Evolutionary conservation across 2,888 invertebrate genomes (phyloP).

Genomic region (Orchestes rusci): DNA sequence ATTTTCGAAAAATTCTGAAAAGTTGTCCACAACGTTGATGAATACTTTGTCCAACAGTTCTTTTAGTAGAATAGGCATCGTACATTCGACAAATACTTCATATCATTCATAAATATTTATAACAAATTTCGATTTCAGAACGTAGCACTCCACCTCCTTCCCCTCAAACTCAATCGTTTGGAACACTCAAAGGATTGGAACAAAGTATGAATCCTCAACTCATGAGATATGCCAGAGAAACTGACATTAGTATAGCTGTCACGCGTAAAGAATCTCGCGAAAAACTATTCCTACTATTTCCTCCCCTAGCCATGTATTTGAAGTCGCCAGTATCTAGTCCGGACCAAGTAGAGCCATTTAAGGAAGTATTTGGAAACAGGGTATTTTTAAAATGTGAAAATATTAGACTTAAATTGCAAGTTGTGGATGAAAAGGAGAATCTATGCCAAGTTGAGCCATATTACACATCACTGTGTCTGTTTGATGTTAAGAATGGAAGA

Average conservation of each 20-base stretch:
- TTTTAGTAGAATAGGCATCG: too few species aligned
- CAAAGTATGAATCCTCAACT: constrained; percentile 90
- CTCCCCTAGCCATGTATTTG: constrained; percentile 48
- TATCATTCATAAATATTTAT: too few species aligned
- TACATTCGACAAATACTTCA: too few species aligned
- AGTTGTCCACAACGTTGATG: too few species aligned
- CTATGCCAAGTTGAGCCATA: constrained; percentile 86
- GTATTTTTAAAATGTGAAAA: constrained; percentile 78
- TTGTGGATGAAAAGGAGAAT: constrained; percentile 68
- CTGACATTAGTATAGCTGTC: constrained; percentile 77
- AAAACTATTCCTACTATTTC: constrained; percentile 69
- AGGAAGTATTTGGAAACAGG: constrained; percentile 82
- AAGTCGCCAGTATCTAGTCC: constrained; percentile 39
- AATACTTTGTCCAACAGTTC: too few species aligned
- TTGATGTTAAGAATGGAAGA: constrained; percentile 78
- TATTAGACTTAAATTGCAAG: constrained; percentile 73
- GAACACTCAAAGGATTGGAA: constrained; percentile 80
- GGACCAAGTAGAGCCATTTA: constrained; percentile 60
- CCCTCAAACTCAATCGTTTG: constrained; percentile 60
- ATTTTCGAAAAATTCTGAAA: too few species aligned
- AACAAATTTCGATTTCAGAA: too few species aligned
- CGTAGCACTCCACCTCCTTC: constrained; percentile 52
- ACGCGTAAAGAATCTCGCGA: constrained; percentile 73
- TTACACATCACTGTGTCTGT: constrained; percentile 80
- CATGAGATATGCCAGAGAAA: constrained; percentile 84